Evolutionary conservation across 1,140 invertebrate species (phyloP).

Genomic region (Drosophila yakuba): DNA sequence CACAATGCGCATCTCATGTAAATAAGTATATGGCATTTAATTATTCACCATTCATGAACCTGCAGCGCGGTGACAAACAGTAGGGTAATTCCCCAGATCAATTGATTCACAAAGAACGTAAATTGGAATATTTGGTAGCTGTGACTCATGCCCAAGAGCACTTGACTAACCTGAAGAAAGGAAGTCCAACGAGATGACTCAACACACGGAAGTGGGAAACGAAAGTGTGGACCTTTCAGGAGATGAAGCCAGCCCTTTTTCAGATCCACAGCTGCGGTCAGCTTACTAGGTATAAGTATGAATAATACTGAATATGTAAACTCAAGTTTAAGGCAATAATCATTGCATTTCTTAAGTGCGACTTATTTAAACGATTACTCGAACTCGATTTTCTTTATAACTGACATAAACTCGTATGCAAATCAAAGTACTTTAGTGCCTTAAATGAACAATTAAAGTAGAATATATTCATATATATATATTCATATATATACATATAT

Average conservation of each 20-base stretch:
- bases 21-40: background rate
- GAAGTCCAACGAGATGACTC: slow-evolving; percentile 12
- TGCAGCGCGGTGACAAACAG: background rate
- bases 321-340: too few species aligned
- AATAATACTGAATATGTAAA: too few species aligned
- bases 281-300: background rate
- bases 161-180: slow-evolving; percentile 10
- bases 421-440: too few species aligned
- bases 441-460: too few species aligned
- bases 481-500: too few species aligned
- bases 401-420: too few species aligned
- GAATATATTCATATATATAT: too few species aligned
- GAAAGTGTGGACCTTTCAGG: slow-evolving; percentile 8
- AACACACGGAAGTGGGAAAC: slow-evolving; percentile 5
- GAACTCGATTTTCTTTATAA: too few species aligned
- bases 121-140: background rate
- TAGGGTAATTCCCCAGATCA: slow-evolving; percentile 5
- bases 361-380: too few species aligned
- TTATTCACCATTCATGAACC: background rate
- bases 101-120: slow-evolving; percentile 19
- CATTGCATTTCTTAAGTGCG: too few species aligned
- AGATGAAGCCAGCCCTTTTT: background rate
- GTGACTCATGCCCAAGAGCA: slow-evolving; percentile 17
- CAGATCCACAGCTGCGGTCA: background rate
- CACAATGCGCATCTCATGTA: too few species aligned